A percentile compares a stretch with the other conserved stretches of the same genome.
phyloP scores from a whole-genome alignment of 2,888 invertebrate species.

The Panopea generosa region DNA sequence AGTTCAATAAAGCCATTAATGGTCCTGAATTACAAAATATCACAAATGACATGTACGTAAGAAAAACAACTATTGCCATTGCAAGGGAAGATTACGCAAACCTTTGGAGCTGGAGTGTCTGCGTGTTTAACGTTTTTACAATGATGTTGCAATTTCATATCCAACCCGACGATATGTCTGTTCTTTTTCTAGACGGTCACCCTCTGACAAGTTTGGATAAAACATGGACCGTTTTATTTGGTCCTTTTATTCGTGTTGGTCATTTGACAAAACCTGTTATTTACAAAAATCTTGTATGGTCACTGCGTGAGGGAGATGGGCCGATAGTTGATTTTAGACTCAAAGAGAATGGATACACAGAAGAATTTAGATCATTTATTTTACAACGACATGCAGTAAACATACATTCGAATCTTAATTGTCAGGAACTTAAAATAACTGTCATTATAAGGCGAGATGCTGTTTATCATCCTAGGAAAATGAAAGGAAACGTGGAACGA shows the following conservation, averaged over 20 bases:
- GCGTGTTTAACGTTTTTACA: conserved; percentile 67
- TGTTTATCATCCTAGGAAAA: conserved; percentile 80
- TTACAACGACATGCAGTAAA: conserved; percentile 58
- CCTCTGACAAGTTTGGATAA: conserved; percentile 71
- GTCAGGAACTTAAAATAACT: conserved; percentile 65
- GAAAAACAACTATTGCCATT: conserved; percentile 49
- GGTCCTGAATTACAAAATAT: background rate
- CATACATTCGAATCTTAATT: conserved; percentile 37
- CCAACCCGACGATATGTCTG: conserved; percentile 61
- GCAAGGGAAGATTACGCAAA: conserved; percentile 71
- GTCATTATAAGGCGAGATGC: conserved; percentile 77
- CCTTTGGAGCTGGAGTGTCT: conserved; percentile 65
- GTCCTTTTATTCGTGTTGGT: conserved; percentile 62
- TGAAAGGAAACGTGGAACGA: conserved; percentile 71
- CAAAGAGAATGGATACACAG: conserved; percentile 61
- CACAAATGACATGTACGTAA: background rate
- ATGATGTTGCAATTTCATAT: conserved; percentile 55
- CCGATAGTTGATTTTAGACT: conserved; percentile 63
- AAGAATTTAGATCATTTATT: conserved; percentile 76
- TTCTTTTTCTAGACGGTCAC: conserved; percentile 77
- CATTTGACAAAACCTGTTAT: conserved; percentile 51
- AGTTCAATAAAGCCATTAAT: background rate
- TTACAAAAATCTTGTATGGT: conserved; percentile 68
- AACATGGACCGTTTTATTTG: conserved; percentile 74
- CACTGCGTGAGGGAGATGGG: conserved; percentile 70